Conservation (phyloP, 2,797 vertebrate genomes). For the Spatula clypeata region DNA sequence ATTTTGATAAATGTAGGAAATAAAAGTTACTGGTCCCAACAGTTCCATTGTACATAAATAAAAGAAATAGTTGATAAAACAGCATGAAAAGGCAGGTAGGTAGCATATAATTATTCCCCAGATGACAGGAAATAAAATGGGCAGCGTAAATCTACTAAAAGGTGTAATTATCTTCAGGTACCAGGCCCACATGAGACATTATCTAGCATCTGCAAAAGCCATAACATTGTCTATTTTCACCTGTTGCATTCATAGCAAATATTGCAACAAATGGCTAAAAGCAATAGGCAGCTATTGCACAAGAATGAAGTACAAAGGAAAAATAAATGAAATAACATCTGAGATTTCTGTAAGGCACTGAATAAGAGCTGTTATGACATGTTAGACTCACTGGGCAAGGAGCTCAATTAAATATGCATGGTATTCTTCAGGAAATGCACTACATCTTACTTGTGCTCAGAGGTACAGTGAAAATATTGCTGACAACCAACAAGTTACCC, state of each 20-base stretch:
- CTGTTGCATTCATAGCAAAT: not conserved
- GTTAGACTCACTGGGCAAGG: not conserved
- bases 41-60: constrained; percentile 43
- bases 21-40: constrained; percentile 31
- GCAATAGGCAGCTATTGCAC: not conserved
- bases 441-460: not conserved
- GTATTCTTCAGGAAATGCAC: not conserved
- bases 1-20: constrained; percentile 64
- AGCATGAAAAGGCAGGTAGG: constrained; percentile 16
- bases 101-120: constrained; percentile 44
- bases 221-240: not conserved
- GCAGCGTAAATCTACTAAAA: constrained; percentile 34
- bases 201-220: constrained; percentile 10
- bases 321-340: fast-evolving
- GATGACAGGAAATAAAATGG: constrained; percentile 37
- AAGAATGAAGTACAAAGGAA: not conserved
- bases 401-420: not conserved
- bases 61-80: constrained; percentile 59
- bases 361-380: not conserved
- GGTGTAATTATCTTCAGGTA: constrained; percentile 44
- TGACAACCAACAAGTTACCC: constrained; percentile 11
- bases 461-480: not conserved
- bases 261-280: not conserved
- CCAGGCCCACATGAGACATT: not conserved
- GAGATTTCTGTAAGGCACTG: not conserved